Percentiles rank a stretch among this genome's conserved stretches.
phyloP scores from a whole-genome alignment of 1,140 invertebrate genomes.

The Drosophila melanogaster region Release_6_plus_ISO1_MT NT_033779.5:805001-805500 shows the following conservation, averaged over 20 bases:
- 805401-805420: conserved; percentile 52
- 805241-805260: conserved; percentile 45
- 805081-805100: too few species aligned
- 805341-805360: conserved; percentile 25
- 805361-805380: conserved; percentile 70
- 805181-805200: not conserved
- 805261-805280: conserved; percentile 62
- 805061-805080: too few species aligned
- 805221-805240: conserved; percentile 22
- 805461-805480: conserved; percentile 6
- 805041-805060: too few species aligned
- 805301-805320: not conserved
- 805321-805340: not conserved
- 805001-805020: too few species aligned
- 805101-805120: too few species aligned
- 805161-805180: conserved; percentile 1
- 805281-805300: conserved; percentile 46
- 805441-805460: conserved; percentile 7
- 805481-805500: not conserved
- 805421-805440: not conserved
- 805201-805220: not conserved
- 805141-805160: too few species aligned
- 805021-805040: too few species aligned
- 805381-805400: conserved; percentile 71
- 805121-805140: too few species aligned